Evolutionary conservation across 2,797 vertebrate genomes (phyloP).

Genomic region (Cyclura pinguis): DNA sequence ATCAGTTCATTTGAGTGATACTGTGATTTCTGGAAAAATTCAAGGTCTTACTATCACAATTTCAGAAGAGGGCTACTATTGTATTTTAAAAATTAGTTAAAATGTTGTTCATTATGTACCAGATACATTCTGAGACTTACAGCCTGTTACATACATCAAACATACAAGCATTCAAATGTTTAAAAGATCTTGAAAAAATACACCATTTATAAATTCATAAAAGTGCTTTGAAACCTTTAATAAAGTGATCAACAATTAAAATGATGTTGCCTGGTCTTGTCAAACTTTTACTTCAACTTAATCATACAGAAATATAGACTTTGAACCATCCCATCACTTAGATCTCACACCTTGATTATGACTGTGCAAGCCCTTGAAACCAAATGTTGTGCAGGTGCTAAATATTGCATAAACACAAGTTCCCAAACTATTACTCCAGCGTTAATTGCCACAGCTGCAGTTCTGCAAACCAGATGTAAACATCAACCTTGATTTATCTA

Average conservation of each 20-base stretch:
- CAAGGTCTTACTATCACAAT: background rate
- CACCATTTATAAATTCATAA: background rate
- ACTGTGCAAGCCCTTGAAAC: background rate
- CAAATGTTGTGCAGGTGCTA: background rate
- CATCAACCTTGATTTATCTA: background rate
- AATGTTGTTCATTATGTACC: background rate
- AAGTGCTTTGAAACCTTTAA: background rate
- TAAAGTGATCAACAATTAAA: conserved; percentile 43
- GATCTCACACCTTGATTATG: background rate
- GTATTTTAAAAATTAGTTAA: conserved; percentile 3
- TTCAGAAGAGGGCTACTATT: background rate
- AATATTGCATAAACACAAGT: background rate
- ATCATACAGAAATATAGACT: background rate
- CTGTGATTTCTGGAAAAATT: background rate
- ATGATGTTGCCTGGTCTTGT: conserved; percentile 52
- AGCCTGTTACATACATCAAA: background rate
- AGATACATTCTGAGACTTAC: background rate
- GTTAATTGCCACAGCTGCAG: background rate
- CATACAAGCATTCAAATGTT: background rate
- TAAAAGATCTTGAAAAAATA: background rate
- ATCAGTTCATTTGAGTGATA: background rate
- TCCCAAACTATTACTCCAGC: background rate
- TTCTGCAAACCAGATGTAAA: background rate
- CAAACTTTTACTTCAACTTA: conserved; percentile 54
- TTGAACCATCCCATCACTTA: background rate